A percentile compares a stretch with the other conserved stretches of the same genome.
Conservation (phyloP, 1,140 invertebrate genomes). For the Tribolium castaneum region DNA sequence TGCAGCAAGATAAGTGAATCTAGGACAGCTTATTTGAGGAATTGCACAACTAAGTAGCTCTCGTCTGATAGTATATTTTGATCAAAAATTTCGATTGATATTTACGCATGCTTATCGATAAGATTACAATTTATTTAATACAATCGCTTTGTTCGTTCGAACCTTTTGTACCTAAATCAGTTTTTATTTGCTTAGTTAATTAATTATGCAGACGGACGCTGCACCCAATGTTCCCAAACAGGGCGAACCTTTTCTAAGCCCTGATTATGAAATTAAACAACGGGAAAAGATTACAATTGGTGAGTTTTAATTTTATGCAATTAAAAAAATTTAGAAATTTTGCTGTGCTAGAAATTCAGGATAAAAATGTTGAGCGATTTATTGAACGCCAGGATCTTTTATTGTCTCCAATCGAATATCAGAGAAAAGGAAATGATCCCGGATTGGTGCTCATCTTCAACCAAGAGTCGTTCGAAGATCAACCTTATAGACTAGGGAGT, state of each 20-base stretch:
- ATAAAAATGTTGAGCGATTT: background rate
- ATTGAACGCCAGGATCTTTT: background rate
- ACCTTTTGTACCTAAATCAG: background rate
- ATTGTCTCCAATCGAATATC: conserved; percentile 51
- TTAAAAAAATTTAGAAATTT: background rate
- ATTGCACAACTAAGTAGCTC: too few species aligned
- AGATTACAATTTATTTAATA: conserved; percentile 23
- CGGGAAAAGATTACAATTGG: background rate
- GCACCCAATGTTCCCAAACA: background rate
- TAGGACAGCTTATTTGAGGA: too few species aligned
- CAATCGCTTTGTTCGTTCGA: conserved; percentile 11
- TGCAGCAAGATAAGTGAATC: too few species aligned
- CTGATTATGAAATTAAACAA: conserved; percentile 1
- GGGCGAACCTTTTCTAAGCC: background rate
- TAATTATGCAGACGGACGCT: background rate
- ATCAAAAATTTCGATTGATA: background rate
- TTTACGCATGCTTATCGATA: conserved; percentile 9
- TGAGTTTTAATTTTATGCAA: background rate
- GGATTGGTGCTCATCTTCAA: conserved; percentile 58
- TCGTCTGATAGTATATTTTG: background rate
- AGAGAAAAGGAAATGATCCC: conserved; percentile 48
- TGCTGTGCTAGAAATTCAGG: too few species aligned
- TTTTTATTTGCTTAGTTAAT: background rate
- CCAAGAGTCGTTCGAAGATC: conserved; percentile 49
- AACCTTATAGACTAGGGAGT: conserved; percentile 42